Percentiles rank a stretch among this genome's conserved stretches.
Conservation (phyloP, 2,113 vertebrate species). For the Campylorhamphus procurvoides region DNA sequence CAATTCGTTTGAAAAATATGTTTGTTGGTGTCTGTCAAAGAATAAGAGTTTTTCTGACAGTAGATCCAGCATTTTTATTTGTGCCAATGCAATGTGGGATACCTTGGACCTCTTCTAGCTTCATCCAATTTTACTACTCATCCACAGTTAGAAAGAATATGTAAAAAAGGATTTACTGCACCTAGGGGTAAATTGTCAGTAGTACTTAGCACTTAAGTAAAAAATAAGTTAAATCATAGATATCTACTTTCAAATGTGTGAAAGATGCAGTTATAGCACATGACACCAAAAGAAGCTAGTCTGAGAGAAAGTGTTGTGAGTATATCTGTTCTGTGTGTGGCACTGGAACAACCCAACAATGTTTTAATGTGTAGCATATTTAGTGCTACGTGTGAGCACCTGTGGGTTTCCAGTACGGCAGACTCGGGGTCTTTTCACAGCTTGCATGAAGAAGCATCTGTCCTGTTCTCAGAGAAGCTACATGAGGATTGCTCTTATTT, state of each 20-base stretch:
- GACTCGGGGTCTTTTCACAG: slow-evolving; percentile 66
- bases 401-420: not conserved
- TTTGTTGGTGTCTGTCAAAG: not conserved
- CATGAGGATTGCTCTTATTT: slow-evolving; percentile 63
- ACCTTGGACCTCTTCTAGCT: not conserved
- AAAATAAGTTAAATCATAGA: not conserved
- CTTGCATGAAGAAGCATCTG: slow-evolving; percentile 60
- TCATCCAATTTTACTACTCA: not conserved
- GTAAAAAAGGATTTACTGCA: not conserved
- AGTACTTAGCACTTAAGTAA: not conserved
- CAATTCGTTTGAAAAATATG: not conserved
- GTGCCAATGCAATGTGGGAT: not conserved
- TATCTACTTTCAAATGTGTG: not conserved
- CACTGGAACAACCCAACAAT: not conserved
- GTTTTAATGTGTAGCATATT: not conserved
- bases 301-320: not conserved
- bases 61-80: not conserved
- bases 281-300: not conserved
- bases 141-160: not conserved
- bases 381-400: fast-evolving
- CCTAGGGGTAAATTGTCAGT: not conserved
- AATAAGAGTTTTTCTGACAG: not conserved
- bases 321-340: not conserved
- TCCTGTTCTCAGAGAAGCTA: slow-evolving; percentile 71
- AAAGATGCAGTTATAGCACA: fast-evolving